These are phyloP conservation scores for Xanthostigma xanthostigma DNA, from an alignment of 2,888 invertebrate genomes.

Conservation along the genomic window DNA sequence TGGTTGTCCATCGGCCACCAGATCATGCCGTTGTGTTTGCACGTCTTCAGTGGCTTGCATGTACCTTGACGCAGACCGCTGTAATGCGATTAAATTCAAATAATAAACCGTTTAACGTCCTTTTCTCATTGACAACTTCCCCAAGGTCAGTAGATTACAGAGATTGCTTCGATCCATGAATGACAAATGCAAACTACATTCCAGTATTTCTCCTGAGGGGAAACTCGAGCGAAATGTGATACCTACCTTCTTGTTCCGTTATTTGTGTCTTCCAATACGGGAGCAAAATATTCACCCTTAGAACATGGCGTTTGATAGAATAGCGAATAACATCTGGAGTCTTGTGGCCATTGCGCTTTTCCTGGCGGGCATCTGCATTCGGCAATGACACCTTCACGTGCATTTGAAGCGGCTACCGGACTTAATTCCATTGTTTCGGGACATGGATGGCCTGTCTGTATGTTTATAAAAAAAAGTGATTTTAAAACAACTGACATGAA, in stretches of 20 bases:
- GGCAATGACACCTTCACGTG: conserved; percentile 44
- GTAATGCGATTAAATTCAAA: too few relatives aligned
- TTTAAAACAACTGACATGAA: not conserved
- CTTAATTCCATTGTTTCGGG: conserved; percentile 73
- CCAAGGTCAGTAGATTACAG: too few relatives aligned
- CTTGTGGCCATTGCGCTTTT: conserved; percentile 52
- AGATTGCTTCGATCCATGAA: too few relatives aligned
- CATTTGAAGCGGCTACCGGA: conserved; percentile 34
- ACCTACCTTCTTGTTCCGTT: not conserved
- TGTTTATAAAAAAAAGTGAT: not conserved
- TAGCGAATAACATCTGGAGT: conserved; percentile 55
- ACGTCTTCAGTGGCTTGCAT: conserved; percentile 50
- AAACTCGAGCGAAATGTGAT: not conserved
- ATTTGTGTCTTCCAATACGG: conserved; percentile 30
- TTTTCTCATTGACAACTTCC: too few relatives aligned
- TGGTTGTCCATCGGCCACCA: conserved; percentile 65
- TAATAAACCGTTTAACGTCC: not conserved
- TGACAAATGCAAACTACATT: too few relatives aligned
- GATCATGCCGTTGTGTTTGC: conserved; percentile 45
- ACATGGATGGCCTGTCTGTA: conserved; percentile 57
- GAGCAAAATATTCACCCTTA: conserved; percentile 59
- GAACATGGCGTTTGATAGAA: conserved; percentile 62
- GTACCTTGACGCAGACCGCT: conserved; percentile 48
- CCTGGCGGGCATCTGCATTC: conserved; percentile 75
- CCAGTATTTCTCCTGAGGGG: too few relatives aligned